Percentiles rank a stretch among this genome's conserved stretches.
Conservation (phyloP, 2,888 invertebrate species). For the Hypselothyrea guttata region DNA sequence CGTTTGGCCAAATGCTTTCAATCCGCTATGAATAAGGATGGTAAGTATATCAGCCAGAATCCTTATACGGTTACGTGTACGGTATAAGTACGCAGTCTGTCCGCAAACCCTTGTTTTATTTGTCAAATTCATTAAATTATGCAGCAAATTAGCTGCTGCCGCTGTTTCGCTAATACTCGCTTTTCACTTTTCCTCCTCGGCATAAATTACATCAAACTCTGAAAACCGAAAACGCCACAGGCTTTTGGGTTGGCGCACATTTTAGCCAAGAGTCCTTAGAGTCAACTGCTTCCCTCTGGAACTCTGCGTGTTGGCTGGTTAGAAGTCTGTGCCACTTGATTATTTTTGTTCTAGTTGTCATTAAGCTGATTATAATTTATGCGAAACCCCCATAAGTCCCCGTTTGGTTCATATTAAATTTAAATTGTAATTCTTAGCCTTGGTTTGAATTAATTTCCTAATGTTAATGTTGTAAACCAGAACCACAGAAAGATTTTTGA, state of each 20-base stretch:
- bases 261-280: slow-evolving; percentile 16
- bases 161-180: slow-evolving; percentile 16
- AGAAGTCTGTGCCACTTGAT: slow-evolving; percentile 15
- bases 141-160: slow-evolving; percentile 64
- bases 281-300: slow-evolving; percentile 6
- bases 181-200: slow-evolving; percentile 20
- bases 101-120: slow-evolving; percentile 66
- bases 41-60: slow-evolving; percentile 84
- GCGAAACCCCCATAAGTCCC: slow-evolving; percentile 19
- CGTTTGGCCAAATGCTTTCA: slow-evolving; percentile 97
- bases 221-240: slow-evolving; percentile 65
- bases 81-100: background rate
- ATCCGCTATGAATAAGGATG: slow-evolving; percentile 98
- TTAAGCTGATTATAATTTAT: slow-evolving; percentile 78
- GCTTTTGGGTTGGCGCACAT: slow-evolving; percentile 48
- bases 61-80: background rate
- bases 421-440: slow-evolving; percentile 46
- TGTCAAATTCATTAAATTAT: slow-evolving; percentile 71
- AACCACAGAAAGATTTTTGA: no score
- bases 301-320: no score
- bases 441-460: slow-evolving; percentile 36
- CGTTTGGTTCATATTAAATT: slow-evolving; percentile 1
- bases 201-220: slow-evolving; percentile 70
- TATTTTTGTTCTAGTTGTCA: slow-evolving; percentile 60
- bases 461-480: no score